phyloP scores from a whole-genome alignment of 2,888 invertebrate species.

The Agelastica alni region DNA sequence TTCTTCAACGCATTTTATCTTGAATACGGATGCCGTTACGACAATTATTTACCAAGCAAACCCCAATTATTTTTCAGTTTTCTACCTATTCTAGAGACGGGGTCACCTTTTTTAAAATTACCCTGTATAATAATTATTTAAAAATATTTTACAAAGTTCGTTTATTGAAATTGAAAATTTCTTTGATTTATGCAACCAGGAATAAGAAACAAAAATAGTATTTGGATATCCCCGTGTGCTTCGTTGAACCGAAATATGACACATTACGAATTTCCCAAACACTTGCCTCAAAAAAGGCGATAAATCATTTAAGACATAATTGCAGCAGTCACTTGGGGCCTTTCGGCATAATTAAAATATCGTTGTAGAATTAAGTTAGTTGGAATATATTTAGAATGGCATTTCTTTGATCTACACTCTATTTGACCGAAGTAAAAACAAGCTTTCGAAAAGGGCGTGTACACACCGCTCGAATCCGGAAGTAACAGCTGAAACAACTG shows the following conservation, averaged over 20 bases:
- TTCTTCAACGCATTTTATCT: no score
- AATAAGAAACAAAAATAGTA: no score
- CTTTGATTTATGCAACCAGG: no score
- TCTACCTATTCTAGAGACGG: no score
- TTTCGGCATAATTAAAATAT: constrained; percentile 27
- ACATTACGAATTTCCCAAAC: constrained; percentile 3
- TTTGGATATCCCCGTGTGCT: no score
- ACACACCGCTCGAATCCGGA: constrained; percentile 28
- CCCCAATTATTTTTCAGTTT: no score
- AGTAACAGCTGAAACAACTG: constrained; percentile 36
- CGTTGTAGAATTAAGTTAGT: constrained; percentile 22
- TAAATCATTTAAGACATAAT: constrained; percentile 22
- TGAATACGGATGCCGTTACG: no score
- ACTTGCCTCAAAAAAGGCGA: constrained; percentile 5
- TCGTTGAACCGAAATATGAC: constrained; percentile 6
- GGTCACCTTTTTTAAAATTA: no score
- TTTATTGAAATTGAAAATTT: no score
- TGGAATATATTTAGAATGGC: constrained; percentile 31
- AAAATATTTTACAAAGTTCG: no score
- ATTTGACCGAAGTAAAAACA: constrained; percentile 28
- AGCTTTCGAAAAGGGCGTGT: constrained; percentile 21
- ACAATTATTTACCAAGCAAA: no score
- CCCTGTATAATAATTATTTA: no score
- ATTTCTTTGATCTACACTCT: constrained; percentile 32
- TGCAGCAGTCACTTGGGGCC: constrained; percentile 15